Conservation (phyloP, 2,797 vertebrate species). For the Huso huso region DNA sequence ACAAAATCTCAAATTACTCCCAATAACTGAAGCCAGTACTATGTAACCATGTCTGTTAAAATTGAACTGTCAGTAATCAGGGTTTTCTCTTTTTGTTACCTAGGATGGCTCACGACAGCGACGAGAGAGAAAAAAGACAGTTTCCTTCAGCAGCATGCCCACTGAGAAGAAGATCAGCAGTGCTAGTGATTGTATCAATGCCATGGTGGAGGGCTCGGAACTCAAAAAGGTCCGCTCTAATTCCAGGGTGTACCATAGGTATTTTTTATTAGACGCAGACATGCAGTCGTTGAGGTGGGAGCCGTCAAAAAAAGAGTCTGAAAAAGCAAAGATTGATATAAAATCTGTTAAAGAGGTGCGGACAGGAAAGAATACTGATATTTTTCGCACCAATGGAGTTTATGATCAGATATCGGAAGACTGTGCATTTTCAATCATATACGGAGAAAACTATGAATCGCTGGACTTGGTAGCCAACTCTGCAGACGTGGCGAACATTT, state of each 20-base stretch:
- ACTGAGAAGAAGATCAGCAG: constrained; percentile 91
- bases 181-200: constrained; percentile 82
- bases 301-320: constrained; percentile 90
- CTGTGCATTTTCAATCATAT: constrained; percentile 86
- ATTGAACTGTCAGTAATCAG: neutral
- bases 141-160: constrained; percentile 90
- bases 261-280: constrained; percentile 82
- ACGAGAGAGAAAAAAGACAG: constrained; percentile 85
- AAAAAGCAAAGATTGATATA: constrained; percentile 84
- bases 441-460: constrained; percentile 83
- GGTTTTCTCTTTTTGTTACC: constrained; percentile 2
- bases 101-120: constrained; percentile 82
- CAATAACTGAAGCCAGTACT: no score
- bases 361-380: constrained; percentile 88
- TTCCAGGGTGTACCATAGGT: constrained; percentile 81
- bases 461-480: constrained; percentile 86
- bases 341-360: constrained; percentile 82
- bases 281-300: constrained; percentile 88
- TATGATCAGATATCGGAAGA: constrained; percentile 94
- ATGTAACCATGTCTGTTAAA: no score
- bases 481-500: constrained; percentile 85
- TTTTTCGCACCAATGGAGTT: constrained; percentile 85
- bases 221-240: constrained; percentile 86
- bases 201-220: constrained; percentile 88
- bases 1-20: no score